phyloP scores from a whole-genome alignment of 2,113 vertebrate genomes.

The Aramus guarauna region DNA sequence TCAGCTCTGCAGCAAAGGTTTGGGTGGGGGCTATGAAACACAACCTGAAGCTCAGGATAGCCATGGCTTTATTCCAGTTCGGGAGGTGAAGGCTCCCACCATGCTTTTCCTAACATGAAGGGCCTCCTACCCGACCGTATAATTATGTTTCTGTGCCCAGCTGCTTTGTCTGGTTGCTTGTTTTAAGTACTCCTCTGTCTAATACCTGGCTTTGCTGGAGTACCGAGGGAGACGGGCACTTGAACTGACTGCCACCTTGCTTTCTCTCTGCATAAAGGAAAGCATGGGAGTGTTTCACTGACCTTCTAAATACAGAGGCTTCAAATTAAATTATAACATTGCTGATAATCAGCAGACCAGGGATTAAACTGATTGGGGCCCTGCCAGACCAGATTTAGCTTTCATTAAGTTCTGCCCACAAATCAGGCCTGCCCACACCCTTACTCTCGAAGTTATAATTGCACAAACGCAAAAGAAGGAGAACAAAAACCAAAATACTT shows the following conservation, averaged over 20 bases:
- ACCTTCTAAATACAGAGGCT: slow-evolving; percentile 47
- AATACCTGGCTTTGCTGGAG: background rate
- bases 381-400: slow-evolving; percentile 51
- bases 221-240: background rate
- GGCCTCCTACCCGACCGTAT: background rate
- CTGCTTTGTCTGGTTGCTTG: background rate
- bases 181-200: background rate
- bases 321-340: slow-evolving; percentile 67
- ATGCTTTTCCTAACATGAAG: background rate
- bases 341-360: slow-evolving; percentile 62
- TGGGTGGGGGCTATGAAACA: background rate
- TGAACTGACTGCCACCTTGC: background rate
- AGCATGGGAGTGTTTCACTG: slow-evolving; percentile 4
- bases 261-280: background rate
- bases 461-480: background rate
- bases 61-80: background rate
- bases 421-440: slow-evolving; percentile 26
- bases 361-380: slow-evolving; percentile 63
- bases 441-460: background rate
- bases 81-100: background rate
- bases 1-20: background rate
- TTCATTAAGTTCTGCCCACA: slow-evolving; percentile 56
- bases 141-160: background rate
- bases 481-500: slow-evolving; percentile 21
- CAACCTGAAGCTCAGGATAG: background rate